Percentiles rank a stretch among this genome's conserved stretches.
These are phyloP conservation scores for Cosmia trapezina DNA, from an alignment of 2,888 invertebrate species.

Conservation along the genomic window DNA sequence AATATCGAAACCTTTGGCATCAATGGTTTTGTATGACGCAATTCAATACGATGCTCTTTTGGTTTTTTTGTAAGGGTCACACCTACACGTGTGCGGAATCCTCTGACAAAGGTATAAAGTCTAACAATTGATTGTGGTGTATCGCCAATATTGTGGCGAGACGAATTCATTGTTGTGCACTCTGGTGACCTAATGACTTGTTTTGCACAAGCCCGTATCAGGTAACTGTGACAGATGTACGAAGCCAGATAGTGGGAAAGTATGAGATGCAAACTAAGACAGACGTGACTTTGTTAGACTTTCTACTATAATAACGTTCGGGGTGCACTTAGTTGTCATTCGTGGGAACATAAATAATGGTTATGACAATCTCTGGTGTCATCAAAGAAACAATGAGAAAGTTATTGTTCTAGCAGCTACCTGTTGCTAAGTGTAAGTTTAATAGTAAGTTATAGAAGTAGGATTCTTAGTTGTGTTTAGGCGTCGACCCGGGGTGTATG, in stretches of 20 bases:
- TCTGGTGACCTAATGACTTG: constrained; percentile 82
- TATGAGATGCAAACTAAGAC: constrained; percentile 86
- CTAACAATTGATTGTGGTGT: constrained; percentile 62
- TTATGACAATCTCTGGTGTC: constrained; percentile 77
- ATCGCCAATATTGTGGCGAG: constrained; percentile 65
- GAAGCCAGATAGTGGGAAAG: constrained; percentile 84
- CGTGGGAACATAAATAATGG: constrained; percentile 87
- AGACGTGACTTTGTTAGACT: constrained; percentile 87
- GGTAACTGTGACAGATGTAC: constrained; percentile 85
- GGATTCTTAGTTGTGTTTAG: constrained; percentile 17
- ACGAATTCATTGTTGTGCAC: constrained; percentile 73
- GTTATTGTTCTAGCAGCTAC: constrained; percentile 64
- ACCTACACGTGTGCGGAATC: constrained; percentile 85
- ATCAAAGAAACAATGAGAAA: constrained; percentile 79
- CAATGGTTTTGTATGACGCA: constrained; percentile 73
- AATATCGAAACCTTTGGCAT: constrained; percentile 63
- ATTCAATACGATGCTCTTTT: constrained; percentile 71
- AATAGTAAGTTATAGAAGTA: constrained; percentile 8
- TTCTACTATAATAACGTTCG: constrained; percentile 84
- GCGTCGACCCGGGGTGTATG: constrained; percentile 39
- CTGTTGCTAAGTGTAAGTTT: constrained; percentile 17
- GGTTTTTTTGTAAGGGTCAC: constrained; percentile 73
- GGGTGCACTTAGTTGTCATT: constrained; percentile 85
- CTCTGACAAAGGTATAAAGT: constrained; percentile 64
- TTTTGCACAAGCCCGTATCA: constrained; percentile 81